These are phyloP conservation scores for Myoxocephalus aenaeus DNA, from an alignment of 2,797 vertebrate genomes.

Conservation along the genomic window DNA sequence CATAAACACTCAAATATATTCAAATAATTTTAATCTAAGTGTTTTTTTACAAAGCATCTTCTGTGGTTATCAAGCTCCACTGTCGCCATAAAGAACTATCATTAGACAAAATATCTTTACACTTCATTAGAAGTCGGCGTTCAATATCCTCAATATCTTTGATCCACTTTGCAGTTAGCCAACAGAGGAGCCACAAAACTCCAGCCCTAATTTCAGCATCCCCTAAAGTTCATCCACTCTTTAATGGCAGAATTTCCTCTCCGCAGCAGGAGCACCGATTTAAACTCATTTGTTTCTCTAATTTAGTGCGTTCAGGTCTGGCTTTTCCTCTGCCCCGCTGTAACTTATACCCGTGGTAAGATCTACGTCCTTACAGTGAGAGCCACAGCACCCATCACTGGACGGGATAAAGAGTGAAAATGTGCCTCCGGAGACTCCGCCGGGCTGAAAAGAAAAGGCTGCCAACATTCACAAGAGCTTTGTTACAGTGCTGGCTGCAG, in stretches of 20 bases:
- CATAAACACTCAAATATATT: constrained; percentile 22
- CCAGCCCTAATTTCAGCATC: constrained; percentile 24
- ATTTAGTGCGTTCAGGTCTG: constrained; percentile 50
- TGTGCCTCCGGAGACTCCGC: constrained; percentile 77
- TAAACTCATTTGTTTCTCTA: constrained; percentile 52
- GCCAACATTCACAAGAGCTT: constrained; percentile 80
- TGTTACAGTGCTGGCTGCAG: constrained; percentile 78
- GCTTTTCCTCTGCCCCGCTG: constrained; percentile 64
- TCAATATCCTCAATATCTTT: constrained; percentile 6
- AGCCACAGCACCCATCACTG: constrained; percentile 79
- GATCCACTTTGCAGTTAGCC: constrained; percentile 19
- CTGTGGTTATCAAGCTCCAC: constrained; percentile 9
- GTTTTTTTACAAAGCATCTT: constrained; percentile 6
- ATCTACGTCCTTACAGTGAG: constrained; percentile 72
- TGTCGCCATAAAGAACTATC: constrained; percentile 2
- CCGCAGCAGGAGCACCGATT: constrained; percentile 30
- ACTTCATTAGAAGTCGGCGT: constrained; percentile 1
- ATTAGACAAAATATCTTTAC: constrained; percentile 20
- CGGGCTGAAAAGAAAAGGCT: constrained; percentile 75
- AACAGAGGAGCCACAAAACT: constrained; percentile 15
- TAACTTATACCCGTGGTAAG: constrained; percentile 87
- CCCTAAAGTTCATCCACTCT: constrained; percentile 8
- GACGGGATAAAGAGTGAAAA: constrained; percentile 80
- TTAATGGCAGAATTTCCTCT: constrained; percentile 22
- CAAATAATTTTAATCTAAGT: not conserved